Conservation (phyloP, 2,113 vertebrate genomes). For the Morone chrysops region DNA sequence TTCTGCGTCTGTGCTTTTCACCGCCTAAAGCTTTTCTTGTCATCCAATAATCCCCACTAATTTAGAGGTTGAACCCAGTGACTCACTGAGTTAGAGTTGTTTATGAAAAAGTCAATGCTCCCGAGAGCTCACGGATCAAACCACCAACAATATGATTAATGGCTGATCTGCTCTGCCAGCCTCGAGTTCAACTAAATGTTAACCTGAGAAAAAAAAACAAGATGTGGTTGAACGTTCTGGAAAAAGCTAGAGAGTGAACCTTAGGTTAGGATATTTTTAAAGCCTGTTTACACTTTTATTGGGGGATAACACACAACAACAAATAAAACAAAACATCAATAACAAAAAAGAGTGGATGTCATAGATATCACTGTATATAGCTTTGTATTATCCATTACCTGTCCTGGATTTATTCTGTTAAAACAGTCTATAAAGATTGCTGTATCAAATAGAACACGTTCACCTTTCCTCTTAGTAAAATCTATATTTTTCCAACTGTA, state of each 20-base stretch:
- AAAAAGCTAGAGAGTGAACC: background rate
- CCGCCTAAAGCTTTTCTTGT: background rate
- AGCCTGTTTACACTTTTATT: no score
- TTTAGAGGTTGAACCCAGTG: background rate
- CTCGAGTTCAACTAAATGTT: background rate
- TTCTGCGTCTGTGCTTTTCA: background rate
- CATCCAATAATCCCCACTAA: background rate
- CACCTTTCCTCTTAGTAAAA: no score
- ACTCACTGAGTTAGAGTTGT: background rate
- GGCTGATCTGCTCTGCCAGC: background rate
- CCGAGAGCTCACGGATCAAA: background rate
- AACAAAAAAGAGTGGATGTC: no score
- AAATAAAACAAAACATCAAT: no score
- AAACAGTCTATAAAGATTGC: no score
- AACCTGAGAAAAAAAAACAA: background rate
- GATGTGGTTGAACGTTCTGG: no score
- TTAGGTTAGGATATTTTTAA: background rate
- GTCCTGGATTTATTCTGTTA: no score
- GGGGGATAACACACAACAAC: no score
- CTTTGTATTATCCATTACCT: no score
- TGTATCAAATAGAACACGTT: no score
- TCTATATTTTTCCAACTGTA: no score
- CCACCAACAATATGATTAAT: background rate
- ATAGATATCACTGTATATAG: no score
- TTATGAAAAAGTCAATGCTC: background rate